Base-by-base conservation (phyloP, 2,113 vertebrate genomes). In the Himantopus leucocephalus region DNA sequence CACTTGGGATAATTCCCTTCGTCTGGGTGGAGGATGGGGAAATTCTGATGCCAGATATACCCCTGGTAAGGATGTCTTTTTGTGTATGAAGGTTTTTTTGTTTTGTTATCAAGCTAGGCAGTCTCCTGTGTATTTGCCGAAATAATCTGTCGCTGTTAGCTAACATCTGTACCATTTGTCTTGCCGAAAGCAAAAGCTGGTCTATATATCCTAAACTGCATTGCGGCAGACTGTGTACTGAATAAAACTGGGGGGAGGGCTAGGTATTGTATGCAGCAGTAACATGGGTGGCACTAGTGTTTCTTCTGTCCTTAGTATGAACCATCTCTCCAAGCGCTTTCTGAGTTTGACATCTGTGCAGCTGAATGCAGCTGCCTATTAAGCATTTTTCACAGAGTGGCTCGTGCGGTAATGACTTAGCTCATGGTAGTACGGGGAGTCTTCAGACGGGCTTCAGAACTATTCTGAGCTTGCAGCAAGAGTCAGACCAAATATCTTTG, bases 11-110 rank as follows among this genome's bases (percentile, higher is more conserved):
- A 98, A 98, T 74, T 98, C 98, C 97, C 98, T 99, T 95, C 99
- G 99, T 91, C 97, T 99, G 91, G 98, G 98, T 90, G 98, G 98
- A 83, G 98, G 98, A 95, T 99, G 99, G 99, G 98, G 98, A 91
- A 98, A 94, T 97, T 97, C 99, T 90, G 99, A 99, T 94, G 98
- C 99, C 98, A 99, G 99, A 99, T 99, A 99, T 68, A 99, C 99
- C 96, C 99, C 99, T 98, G 99, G 99, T 99, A 94, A 98, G 99
- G 62, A 12, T 5, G 8, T 17, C 10, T 22, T n/a, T 10, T 8
- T 53, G 32, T 24, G 22, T 41, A 4, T 2, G 24, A 22, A 26
- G 56, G 80, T 2, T 27, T 11, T 11, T 76, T 29, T 55, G 75
- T 4, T 75, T 68, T 39, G 43, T 41, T 30, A 1, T 1, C 12